A percentile compares a stretch with the other conserved stretches of the same genome.
phyloP scores from a whole-genome alignment of 2,888 invertebrate species.

The Diogma glabrata region DNA sequence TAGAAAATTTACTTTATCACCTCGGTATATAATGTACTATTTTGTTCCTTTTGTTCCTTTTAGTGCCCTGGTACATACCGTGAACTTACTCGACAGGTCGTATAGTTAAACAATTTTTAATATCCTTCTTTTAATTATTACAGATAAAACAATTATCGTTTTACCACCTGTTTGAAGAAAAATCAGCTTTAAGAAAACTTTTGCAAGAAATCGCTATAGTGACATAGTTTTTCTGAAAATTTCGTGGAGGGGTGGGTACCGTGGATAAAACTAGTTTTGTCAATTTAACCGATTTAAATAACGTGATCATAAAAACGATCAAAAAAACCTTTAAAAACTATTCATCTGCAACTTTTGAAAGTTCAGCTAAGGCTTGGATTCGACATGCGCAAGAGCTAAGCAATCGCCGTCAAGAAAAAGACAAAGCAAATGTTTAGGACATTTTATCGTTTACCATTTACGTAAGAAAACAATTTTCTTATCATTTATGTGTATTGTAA shows the following conservation, averaged over 20 bases:
- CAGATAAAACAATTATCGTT: not conserved
- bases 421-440: not conserved
- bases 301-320: not conserved
- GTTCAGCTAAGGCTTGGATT: not conserved
- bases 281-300: not conserved
- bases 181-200: not conserved
- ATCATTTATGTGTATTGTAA: too few species aligned
- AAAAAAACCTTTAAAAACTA: not conserved
- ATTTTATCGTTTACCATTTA: too few species aligned
- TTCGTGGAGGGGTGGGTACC: not conserved
- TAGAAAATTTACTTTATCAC: too few species aligned
- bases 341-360: not conserved
- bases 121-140: not conserved
- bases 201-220: not conserved
- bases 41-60: too few species aligned
- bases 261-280: not conserved
- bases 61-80: not conserved
- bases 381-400: too few species aligned
- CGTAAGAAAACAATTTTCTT: too few species aligned
- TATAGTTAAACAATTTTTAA: not conserved
- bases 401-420: not conserved
- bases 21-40: too few species aligned
- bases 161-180: not conserved
- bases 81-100: not conserved
- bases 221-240: not conserved